A percentile compares a stretch with the other conserved stretches of the same genome.
phyloP scores from a whole-genome alignment of 1,140 invertebrate species.

The Aphaenogaster ashmeadi region DNA sequence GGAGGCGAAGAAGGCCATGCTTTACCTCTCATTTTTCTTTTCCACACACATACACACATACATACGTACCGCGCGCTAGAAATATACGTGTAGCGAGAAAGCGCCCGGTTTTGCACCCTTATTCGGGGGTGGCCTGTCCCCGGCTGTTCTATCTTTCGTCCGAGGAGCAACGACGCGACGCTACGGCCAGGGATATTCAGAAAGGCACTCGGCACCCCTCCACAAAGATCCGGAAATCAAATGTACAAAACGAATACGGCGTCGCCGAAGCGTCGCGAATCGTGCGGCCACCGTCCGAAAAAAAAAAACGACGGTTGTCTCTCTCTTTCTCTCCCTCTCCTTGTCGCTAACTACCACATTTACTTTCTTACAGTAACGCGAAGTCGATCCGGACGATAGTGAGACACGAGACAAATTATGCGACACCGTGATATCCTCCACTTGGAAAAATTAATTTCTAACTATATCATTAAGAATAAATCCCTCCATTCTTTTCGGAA shows the following conservation, averaged over 20 bases:
- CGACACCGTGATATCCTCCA: background rate
- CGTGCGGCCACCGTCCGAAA: slow-evolving; percentile 45
- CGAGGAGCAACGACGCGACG: slow-evolving; percentile 53
- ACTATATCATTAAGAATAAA: background rate
- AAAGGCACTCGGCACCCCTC: slow-evolving; percentile 81
- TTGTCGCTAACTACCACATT: slow-evolving; percentile 13
- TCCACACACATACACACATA: background rate
- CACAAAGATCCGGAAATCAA: slow-evolving; percentile 76
- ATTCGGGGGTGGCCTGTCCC: slow-evolving; percentile 64
- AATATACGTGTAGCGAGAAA: slow-evolving; percentile 68
- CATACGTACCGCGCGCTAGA: slow-evolving; percentile 26
- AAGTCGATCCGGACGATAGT: background rate
- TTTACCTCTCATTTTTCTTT: slow-evolving; percentile 10
- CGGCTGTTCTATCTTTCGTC: slow-evolving; percentile 49
- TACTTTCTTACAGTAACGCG: slow-evolving; percentile 24
- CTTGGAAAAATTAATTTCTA: slow-evolving; percentile 2
- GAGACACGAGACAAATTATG: background rate
- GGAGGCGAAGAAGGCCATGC: slow-evolving; percentile 56
- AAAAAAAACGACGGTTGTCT: slow-evolving; percentile 2
- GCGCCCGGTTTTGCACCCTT: slow-evolving; percentile 73
- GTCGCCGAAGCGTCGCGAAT: slow-evolving; percentile 63
- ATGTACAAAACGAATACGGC: slow-evolving; percentile 77
- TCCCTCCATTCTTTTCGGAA: background rate
- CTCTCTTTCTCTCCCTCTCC: background rate
- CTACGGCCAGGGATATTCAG: slow-evolving; percentile 72